Evolutionary conservation across 2,113 vertebrate species (phyloP).

Genomic region (Coryphaenoides rupestris): DNA sequence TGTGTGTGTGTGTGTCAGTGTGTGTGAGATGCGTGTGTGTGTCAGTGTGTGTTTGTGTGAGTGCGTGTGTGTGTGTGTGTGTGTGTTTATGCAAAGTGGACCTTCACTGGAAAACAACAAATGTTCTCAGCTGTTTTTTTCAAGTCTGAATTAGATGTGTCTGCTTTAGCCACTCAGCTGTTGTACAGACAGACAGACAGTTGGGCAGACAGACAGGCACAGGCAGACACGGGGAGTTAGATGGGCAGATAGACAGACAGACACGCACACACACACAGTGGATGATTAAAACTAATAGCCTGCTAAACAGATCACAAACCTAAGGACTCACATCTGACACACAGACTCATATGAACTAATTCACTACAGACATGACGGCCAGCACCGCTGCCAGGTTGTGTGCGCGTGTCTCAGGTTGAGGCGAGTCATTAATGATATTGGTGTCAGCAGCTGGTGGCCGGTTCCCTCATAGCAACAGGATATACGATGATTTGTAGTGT

Average conservation of each 20-base stretch:
- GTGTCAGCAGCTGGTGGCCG: slow-evolving; percentile 53
- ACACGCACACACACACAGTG: slow-evolving; percentile 41
- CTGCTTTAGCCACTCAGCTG: slow-evolving; percentile 49
- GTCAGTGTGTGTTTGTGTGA: too few species aligned
- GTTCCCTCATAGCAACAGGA: slow-evolving; percentile 42
- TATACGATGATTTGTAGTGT: slow-evolving; percentile 27
- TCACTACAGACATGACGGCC: slow-evolving; percentile 36
- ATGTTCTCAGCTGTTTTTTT: background rate
- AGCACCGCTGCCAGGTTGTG: slow-evolving; percentile 10
- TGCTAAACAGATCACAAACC: slow-evolving; percentile 40
- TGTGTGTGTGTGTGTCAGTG: background rate
- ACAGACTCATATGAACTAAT: slow-evolving; percentile 14
- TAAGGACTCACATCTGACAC: slow-evolving; percentile 18
- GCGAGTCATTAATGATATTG: slow-evolving; percentile 66
- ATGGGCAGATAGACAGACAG: too few species aligned
- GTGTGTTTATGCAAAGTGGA: background rate
- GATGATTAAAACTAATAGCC: slow-evolving; percentile 59
- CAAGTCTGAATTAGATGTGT: background rate
- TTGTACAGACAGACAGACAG: slow-evolving; percentile 2
- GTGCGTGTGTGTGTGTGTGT: background rate
- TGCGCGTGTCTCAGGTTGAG: slow-evolving; percentile 12
- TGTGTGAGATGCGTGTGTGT: background rate
- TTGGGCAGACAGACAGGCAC: too few species aligned
- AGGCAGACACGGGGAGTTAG: too few species aligned
- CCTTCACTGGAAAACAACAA: background rate